Conservation (phyloP, 2,113 vertebrate genomes). For the Cromileptes altivelis region DNA sequence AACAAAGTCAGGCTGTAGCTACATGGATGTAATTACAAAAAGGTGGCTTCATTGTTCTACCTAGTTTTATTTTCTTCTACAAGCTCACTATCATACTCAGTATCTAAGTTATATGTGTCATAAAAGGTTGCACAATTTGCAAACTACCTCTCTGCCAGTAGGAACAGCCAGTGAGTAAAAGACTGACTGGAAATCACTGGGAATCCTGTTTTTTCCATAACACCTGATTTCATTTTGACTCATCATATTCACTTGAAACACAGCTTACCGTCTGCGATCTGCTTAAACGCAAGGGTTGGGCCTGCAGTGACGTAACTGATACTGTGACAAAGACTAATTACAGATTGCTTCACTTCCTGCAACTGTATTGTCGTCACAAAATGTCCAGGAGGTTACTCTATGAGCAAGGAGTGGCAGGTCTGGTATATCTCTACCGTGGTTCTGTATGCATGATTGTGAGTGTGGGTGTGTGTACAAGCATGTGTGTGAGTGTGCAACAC, state of each 20-base stretch:
- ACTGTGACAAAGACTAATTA: slow-evolving; percentile 67
- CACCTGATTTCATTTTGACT: slow-evolving; percentile 40
- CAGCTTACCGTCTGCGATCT: background rate
- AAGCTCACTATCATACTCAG: background rate
- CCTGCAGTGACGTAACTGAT: slow-evolving; percentile 50
- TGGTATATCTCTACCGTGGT: slow-evolving; percentile 33
- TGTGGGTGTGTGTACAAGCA: background rate
- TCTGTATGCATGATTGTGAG: background rate
- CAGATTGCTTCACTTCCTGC: slow-evolving; percentile 73
- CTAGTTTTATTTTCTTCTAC: background rate
- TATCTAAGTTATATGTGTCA: background rate
- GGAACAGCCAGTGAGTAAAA: background rate
- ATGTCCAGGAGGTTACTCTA: slow-evolving; percentile 55
- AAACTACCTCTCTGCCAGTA: background rate
- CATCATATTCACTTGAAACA: slow-evolving; percentile 16
- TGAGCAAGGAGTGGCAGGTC: slow-evolving; percentile 72
- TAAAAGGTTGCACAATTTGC: slow-evolving; percentile 29
- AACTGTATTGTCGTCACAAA: slow-evolving; percentile 67
- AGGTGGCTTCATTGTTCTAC: background rate
- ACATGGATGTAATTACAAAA: slow-evolving; percentile 15
- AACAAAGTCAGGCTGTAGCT: slow-evolving; percentile 34
- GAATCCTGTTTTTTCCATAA: background rate
- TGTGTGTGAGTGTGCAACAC: slow-evolving; percentile 21
- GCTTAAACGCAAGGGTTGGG: slow-evolving; percentile 29
- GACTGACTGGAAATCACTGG: background rate